phyloP scores from a whole-genome alignment of 2,888 invertebrate species.

The Plagodis dolabraria region DNA sequence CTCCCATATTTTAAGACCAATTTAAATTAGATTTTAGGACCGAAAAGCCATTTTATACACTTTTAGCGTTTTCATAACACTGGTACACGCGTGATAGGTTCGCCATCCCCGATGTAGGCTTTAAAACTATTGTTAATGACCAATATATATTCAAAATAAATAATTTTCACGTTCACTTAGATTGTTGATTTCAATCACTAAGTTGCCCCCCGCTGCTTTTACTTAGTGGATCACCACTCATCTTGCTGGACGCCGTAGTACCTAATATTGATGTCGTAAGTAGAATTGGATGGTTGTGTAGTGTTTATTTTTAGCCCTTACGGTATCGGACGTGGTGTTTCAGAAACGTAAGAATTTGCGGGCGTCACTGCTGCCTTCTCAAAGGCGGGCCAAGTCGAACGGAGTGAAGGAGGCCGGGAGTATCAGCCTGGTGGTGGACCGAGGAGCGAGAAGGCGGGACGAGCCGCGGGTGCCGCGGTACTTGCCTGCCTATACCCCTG shows the following conservation, averaged over 20 bases:
- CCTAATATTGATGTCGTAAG: conserved; percentile 66
- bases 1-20: conserved; percentile 26
- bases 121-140: conserved; percentile 65
- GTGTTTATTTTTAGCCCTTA: conserved; percentile 31
- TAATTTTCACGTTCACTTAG: conserved; percentile 68
- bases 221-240: conserved; percentile 52
- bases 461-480: conserved; percentile 89
- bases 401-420: conserved; percentile 92
- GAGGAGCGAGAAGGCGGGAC: conserved; percentile 86
- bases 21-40: conserved; percentile 22
- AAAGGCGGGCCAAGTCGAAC: conserved; percentile 91
- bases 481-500: conserved; percentile 90
- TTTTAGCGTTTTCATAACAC: conserved; percentile 13
- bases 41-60: conserved; percentile 13
- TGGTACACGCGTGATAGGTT: conserved; percentile 39
- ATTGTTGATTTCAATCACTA: conserved; percentile 65
- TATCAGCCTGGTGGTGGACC: conserved; percentile 92
- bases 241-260: conserved; percentile 56
- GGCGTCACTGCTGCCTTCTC: conserved; percentile 90
- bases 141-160: conserved; percentile 67
- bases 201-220: conserved; percentile 61
- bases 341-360: conserved; percentile 96
- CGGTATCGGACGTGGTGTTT: conserved; percentile 54
- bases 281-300: conserved; percentile 51
- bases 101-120: conserved; percentile 56